Conservation (phyloP, 2,113 vertebrate species). For the Amia ocellicauda region DNA sequence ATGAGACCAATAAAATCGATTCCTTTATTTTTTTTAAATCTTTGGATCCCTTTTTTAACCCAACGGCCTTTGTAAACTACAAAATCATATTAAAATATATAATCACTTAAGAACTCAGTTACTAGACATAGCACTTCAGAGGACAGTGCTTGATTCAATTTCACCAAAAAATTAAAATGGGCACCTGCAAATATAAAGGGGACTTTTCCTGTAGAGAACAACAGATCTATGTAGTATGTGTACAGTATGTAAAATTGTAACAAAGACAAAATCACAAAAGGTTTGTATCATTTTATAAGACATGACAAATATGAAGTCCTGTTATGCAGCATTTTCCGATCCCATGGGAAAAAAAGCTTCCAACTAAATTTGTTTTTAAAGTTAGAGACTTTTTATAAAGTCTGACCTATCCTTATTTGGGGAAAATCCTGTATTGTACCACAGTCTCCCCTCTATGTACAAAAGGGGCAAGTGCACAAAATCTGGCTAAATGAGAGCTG, state of each 20-base stretch:
- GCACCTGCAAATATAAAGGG: constrained; percentile 55
- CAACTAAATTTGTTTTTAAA: constrained; percentile 57
- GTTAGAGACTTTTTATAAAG: background rate
- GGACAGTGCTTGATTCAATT: background rate
- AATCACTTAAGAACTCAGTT: constrained; percentile 4
- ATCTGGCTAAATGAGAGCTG: background rate
- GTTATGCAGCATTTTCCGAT: constrained; percentile 21
- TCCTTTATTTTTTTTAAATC: constrained; percentile 40
- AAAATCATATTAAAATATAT: constrained; percentile 42
- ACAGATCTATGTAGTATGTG: constrained; percentile 32
- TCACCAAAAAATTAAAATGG: constrained; percentile 14
- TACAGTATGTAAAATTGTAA: constrained; percentile 48
- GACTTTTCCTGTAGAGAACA: constrained; percentile 45
- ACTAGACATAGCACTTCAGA: constrained; percentile 1
- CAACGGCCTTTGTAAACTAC: constrained; percentile 59
- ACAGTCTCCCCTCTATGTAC: constrained; percentile 22
- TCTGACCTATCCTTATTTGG: constrained; percentile 43
- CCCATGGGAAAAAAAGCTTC: constrained; percentile 47
- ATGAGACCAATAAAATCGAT: constrained; percentile 54
- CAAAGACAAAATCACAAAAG: constrained; percentile 51
- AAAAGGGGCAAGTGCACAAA: constrained; percentile 1
- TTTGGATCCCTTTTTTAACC: constrained; percentile 74
- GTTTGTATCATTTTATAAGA: constrained; percentile 45
- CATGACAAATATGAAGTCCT: constrained; percentile 37
- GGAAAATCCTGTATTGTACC: constrained; percentile 59